A percentile compares a stretch with the other conserved stretches of the same genome.
phyloP scores from a whole-genome alignment of 2,888 invertebrate species.

The Tachina fera region DNA sequence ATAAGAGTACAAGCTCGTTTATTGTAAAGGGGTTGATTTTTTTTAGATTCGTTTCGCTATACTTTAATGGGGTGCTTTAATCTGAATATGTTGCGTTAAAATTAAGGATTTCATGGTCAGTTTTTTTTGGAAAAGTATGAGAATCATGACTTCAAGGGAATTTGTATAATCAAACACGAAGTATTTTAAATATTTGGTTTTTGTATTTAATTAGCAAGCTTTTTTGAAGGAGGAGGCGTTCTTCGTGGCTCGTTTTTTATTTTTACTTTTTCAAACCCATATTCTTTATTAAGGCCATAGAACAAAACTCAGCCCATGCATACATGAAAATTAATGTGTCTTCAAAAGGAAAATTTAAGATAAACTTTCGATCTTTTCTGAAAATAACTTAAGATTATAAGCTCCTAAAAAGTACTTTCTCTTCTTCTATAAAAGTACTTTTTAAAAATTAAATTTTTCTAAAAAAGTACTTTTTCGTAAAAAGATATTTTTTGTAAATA shows the following conservation, averaged over 20 bases:
- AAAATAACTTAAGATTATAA: no score
- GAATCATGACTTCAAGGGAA: conserved; percentile 3
- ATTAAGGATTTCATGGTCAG: conserved; percentile 57
- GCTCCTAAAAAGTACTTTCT: no score
- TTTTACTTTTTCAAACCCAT: no score
- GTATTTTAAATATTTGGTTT: neutral
- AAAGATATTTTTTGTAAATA: no score
- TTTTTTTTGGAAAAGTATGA: conserved; percentile 28
- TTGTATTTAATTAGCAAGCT: neutral
- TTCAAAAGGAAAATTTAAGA: no score
- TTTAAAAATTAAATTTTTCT: no score
- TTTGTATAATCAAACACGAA: neutral
- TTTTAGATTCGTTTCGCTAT: neutral
- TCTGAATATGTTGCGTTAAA: conserved; percentile 48
- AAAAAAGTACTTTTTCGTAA: no score
- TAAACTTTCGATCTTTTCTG: no score
- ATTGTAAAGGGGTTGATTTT: conserved; percentile 29
- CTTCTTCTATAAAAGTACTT: no score
- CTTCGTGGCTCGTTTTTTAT: neutral
- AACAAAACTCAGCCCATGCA: no score
- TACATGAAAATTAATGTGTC: no score
- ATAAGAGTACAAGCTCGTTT: neutral
- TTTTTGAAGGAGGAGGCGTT: neutral
- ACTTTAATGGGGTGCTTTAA: conserved; percentile 59
- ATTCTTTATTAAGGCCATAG: no score